These are phyloP conservation scores for Erythrolamprus reginae DNA, from an alignment of 2,113 vertebrate species.

Conservation along the genomic window DNA sequence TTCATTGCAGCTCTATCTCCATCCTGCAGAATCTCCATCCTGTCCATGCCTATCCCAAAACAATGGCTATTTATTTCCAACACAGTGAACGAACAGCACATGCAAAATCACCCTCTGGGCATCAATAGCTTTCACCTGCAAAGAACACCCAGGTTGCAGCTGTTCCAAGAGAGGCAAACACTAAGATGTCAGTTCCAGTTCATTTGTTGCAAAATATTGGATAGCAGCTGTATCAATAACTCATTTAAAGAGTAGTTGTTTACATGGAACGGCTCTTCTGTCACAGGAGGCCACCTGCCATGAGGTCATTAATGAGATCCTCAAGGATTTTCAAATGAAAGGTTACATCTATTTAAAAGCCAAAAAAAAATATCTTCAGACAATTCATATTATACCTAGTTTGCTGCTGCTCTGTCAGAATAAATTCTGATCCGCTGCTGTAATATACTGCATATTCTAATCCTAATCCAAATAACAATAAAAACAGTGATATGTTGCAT, in stretches of 20 bases:
- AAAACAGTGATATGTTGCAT: neutral
- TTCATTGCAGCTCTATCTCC: neutral
- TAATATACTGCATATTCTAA: neutral
- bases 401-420: slow-evolving; percentile 29
- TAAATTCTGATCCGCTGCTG: neutral
- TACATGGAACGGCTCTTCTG: slow-evolving; percentile 26
- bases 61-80: neutral
- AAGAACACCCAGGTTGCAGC: neutral
- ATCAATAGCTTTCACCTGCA: slow-evolving; percentile 7
- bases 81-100: slow-evolving; percentile 39
- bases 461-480: neutral
- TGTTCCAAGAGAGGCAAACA: neutral
- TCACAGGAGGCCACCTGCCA: slow-evolving; percentile 7
- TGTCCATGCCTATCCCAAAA: neutral
- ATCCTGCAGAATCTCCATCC: too few relatives aligned
- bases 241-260: slow-evolving; percentile 39
- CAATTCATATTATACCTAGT: slow-evolving; percentile 17
- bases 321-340: slow-evolving; percentile 55
- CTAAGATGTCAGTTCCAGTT: slow-evolving; percentile 16
- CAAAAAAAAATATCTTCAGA: neutral
- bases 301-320: slow-evolving; percentile 40
- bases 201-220: slow-evolving; percentile 26
- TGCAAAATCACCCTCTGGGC: slow-evolving; percentile 5
- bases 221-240: slow-evolving; percentile 23
- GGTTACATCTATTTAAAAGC: slow-evolving; percentile 35